phyloP scores from a whole-genome alignment of 1,140 invertebrate species.

The Cyclina sinensis region DNA sequence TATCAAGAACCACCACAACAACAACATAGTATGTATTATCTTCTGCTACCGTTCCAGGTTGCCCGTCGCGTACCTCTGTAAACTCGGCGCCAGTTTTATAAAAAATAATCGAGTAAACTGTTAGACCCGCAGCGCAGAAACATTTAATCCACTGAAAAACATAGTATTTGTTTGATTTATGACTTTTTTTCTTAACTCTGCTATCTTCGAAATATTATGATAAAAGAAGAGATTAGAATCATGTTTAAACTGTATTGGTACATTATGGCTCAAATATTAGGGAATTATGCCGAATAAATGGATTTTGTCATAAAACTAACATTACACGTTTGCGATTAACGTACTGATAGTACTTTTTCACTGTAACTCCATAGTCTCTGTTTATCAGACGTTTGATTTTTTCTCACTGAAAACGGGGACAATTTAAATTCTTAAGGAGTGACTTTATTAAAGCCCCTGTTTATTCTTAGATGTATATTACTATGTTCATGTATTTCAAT shows the following conservation, averaged over 20 bases:
- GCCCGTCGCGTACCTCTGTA: conserved; percentile 1
- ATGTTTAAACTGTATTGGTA: neutral
- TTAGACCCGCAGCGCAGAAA: conserved; percentile 19
- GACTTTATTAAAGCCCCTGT: no score
- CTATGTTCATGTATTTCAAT: no score
- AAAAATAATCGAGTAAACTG: conserved; percentile 51
- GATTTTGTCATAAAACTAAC: conserved; percentile 16
- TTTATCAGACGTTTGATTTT: no score
- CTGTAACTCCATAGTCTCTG: neutral
- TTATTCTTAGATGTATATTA: no score
- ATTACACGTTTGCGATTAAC: neutral
- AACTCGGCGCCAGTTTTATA: conserved; percentile 48
- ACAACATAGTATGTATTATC: no score
- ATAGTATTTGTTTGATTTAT: conserved; percentile 57
- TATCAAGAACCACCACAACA: no score
- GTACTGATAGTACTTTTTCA: neutral
- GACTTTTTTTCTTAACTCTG: conserved; percentile 44
- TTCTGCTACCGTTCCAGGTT: neutral
- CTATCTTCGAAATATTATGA: conserved; percentile 56
- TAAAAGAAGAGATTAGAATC: conserved; percentile 48
- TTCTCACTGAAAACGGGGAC: no score
- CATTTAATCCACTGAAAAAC: conserved; percentile 58
- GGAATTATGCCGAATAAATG: conserved; percentile 30
- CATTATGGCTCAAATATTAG: neutral
- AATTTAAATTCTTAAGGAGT: no score